These are phyloP conservation scores for Andrena minutula DNA, from an alignment of 2,888 invertebrate genomes.

Conservation along the genomic window DNA sequence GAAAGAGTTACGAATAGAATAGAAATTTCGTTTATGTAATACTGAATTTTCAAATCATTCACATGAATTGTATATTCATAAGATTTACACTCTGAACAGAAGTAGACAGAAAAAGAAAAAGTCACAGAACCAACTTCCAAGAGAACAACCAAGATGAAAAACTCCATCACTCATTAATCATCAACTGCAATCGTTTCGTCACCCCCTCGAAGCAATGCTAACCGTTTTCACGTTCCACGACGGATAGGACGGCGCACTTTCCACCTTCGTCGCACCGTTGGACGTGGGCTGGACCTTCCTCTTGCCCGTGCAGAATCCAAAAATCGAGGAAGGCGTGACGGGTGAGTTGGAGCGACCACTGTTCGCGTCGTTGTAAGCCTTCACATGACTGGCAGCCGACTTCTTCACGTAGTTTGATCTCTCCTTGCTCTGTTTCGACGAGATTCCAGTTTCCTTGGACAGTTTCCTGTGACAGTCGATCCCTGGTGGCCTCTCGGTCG, in stretches of 20 bases:
- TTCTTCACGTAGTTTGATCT: conserved; percentile 75
- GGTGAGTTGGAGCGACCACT: conserved; percentile 71
- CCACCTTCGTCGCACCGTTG: conserved; percentile 51
- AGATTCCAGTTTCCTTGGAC: conserved; percentile 50
- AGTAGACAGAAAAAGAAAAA: neutral
- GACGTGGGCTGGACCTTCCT: conserved; percentile 67
- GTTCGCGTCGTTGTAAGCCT: conserved; percentile 72
- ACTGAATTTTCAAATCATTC: neutral
- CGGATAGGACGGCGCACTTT: conserved; percentile 53
- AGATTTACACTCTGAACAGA: neutral
- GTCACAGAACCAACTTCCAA: neutral
- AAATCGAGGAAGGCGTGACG: conserved; percentile 78
- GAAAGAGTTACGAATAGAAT: too few species aligned
- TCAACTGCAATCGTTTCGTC: too few species aligned
- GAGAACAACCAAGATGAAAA: too few species aligned
- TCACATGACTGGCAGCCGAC: conserved; percentile 66
- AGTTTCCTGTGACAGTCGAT: conserved; percentile 54
- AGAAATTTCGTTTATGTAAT: neutral
- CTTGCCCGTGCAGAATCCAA: conserved; percentile 81
- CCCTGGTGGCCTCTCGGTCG: conserved; percentile 55
- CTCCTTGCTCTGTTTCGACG: conserved; percentile 74
- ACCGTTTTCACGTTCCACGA: conserved; percentile 75
- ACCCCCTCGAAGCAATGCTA: conserved; percentile 44
- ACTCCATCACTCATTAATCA: neutral
- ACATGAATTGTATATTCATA: neutral